phyloP scores from a whole-genome alignment of 2,113 vertebrate genomes.

The Eurypyga helias region DNA sequence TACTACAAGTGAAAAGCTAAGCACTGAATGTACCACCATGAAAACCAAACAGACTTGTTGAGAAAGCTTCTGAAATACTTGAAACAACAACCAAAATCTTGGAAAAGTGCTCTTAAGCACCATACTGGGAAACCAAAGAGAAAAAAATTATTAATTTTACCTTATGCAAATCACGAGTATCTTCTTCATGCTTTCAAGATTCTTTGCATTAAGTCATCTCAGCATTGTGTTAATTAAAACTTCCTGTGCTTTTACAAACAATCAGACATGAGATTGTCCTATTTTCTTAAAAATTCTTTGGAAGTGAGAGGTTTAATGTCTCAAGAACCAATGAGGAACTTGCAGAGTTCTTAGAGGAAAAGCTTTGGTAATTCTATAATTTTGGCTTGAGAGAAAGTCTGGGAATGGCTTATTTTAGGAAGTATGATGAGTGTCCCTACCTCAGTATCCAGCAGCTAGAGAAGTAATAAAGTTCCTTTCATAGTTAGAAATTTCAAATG shows the following conservation, averaged over 20 bases:
- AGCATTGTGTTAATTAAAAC: neutral
- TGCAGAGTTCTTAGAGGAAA: neutral
- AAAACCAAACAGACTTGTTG: neutral
- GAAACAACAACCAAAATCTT: neutral
- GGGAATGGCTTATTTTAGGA: neutral
- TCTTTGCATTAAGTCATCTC: neutral
- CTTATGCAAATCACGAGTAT: neutral
- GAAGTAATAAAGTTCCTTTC: neutral
- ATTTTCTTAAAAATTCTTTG: neutral
- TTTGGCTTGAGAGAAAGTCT: neutral
- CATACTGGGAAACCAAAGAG: fast-evolving
- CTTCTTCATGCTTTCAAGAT: neutral
- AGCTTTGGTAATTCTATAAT: neutral
- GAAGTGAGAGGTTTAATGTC: neutral
- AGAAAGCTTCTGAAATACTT: neutral
- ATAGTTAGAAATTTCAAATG: neutral
- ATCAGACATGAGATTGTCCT: neutral
- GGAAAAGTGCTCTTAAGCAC: neutral
- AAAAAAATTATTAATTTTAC: neutral
- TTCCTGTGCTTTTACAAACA: neutral
- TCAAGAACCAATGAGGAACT: neutral
- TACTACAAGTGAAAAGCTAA: neutral
- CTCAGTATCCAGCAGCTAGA: neutral
- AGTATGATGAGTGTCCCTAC: neutral
- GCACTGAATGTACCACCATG: neutral